Evolutionary conservation across 2,888 invertebrate genomes (phyloP), one percentile per base, ranked within the genome.

Genomic region (Chrysodeixis includens): DNA sequence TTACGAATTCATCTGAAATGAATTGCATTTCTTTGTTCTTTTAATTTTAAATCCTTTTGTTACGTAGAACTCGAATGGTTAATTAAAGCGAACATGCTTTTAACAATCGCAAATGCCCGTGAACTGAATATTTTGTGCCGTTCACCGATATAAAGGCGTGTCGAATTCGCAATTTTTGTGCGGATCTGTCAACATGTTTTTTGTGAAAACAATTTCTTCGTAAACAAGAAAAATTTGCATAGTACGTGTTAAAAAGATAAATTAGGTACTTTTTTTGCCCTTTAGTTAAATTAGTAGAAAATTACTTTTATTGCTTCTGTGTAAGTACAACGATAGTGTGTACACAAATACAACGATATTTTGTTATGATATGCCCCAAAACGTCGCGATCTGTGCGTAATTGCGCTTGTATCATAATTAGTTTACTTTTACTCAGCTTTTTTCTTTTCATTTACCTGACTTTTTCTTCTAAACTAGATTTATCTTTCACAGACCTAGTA

Each of bases 1-100:
- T 10, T 59, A 44, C 30, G 44, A 49, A 52, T 35, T n/a, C 30
- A 40, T 40, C 53, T 46, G 54, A 56, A 66, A 26, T 56, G 49
- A 51, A 66, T 56, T 66, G 63, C 56, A 71, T 44, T 74, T 55
- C 30, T 51, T 40, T 70, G 51, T 66, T 70, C 55, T 60, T 66
- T 66, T 56, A 62, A 64, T 74, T 66, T 26, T 59, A 8, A 62
- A 62, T 62, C 30, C 44, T 70, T 74, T 63, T 59, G 46, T 54
- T 58, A 30, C 44, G 20, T 62, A 22, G 20, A 16, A 22, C 58
- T 53, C 56, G 52, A 30, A 53, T 63, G 57, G 18, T 56, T 66
- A 61, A 74, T 74, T 63, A 63, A 44, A 56, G 22, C 7, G 30
- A 46, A 55, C 40, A 58, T 22, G 14, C 44, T 61, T 40, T 40